phyloP scores from a whole-genome alignment of 2,888 invertebrate genomes.

The Acanthosepion lycidas region DNA sequence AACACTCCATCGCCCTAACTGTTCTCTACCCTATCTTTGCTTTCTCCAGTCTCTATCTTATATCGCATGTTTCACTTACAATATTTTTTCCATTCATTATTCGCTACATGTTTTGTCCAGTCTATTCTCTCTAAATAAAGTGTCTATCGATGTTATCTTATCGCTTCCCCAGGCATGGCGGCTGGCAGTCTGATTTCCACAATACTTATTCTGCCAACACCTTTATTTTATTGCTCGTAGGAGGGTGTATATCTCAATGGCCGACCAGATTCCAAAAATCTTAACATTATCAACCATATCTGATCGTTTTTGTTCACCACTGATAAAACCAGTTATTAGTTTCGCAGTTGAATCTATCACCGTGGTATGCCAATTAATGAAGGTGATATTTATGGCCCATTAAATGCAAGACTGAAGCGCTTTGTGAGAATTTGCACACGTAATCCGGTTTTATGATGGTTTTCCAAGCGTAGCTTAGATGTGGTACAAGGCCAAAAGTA shows the following conservation, averaged over 20 bases:
- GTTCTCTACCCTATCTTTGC: not conserved
- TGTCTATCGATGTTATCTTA: not conserved
- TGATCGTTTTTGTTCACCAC: not conserved
- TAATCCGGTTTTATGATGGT: no score
- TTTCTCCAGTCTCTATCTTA: not conserved
- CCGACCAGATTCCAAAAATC: not conserved
- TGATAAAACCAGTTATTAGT: no score
- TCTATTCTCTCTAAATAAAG: not conserved
- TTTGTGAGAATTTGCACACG: no score
- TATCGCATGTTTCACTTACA: not conserved
- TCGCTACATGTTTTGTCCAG: not conserved
- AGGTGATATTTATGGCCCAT: no score
- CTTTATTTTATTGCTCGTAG: not conserved
- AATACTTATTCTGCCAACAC: slow-evolving; percentile 22
- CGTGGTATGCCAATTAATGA: no score
- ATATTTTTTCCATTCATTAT: not conserved
- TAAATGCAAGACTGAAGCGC: no score
- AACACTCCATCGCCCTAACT: not conserved
- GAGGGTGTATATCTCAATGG: not conserved
- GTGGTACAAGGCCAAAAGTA: no score
- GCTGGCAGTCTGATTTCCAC: not conserved
- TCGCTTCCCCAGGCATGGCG: not conserved
- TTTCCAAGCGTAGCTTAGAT: no score
- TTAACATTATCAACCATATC: not conserved
- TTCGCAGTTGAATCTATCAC: no score